Evolutionary conservation across 2,113 vertebrate genomes (phyloP).

Genomic region (Gnathonemus longibarbis): DNA sequence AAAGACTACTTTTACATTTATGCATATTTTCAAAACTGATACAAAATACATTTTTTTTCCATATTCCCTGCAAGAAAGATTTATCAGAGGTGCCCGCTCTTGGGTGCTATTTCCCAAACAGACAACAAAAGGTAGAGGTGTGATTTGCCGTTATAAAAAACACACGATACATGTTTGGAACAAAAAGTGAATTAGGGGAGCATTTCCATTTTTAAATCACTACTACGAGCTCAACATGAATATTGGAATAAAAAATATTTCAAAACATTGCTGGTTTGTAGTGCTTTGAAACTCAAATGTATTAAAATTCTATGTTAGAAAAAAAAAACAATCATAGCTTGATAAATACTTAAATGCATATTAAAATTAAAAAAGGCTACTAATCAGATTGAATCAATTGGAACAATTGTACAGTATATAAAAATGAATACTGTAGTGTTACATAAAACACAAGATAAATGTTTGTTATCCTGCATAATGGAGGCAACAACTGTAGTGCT

Average conservation of each 20-base stretch:
- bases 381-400: conserved; percentile 32
- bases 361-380: conserved; percentile 41
- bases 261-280: conserved; percentile 35
- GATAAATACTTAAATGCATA: conserved; percentile 48
- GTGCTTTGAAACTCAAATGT: conserved; percentile 41
- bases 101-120: conserved; percentile 7
- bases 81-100: conserved; percentile 16
- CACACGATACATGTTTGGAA: conserved; percentile 9
- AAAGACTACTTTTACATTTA: not conserved
- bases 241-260: conserved; percentile 28
- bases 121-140: not conserved
- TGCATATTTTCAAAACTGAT: conserved; percentile 20
- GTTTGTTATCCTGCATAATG: conserved; percentile 24
- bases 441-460: conserved; percentile 38
- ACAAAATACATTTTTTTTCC: conserved; percentile 30
- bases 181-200: conserved; percentile 23
- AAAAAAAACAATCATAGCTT: conserved; percentile 36
- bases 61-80: conserved; percentile 35
- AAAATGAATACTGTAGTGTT: conserved; percentile 42
- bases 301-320: conserved; percentile 28
- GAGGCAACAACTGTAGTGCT: conserved; percentile 28
- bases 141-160: conserved; percentile 15
- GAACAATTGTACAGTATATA: conserved; percentile 33
- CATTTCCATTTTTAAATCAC: conserved; percentile 19
- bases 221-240: conserved; percentile 20